phyloP scores from a whole-genome alignment of 1,140 invertebrate species.

The Schlechtendalia chinensis region DNA sequence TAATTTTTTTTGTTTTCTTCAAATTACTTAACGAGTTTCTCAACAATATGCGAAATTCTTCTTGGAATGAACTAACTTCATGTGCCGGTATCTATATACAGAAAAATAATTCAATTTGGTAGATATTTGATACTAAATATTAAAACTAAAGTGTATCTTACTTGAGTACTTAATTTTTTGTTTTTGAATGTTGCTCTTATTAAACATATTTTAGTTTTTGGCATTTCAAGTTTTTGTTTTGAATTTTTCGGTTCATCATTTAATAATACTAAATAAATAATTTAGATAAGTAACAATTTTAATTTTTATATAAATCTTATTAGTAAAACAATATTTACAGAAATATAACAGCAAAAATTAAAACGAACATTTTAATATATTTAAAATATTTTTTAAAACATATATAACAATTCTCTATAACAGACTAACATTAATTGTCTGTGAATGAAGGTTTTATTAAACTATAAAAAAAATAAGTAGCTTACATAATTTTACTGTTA shows the following conservation, averaged over 20 bases:
- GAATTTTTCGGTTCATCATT: conserved; percentile 23
- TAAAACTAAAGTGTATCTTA: not conserved
- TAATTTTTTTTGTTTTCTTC: conserved; percentile 38
- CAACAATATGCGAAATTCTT: conserved; percentile 25
- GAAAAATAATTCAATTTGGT: conserved; percentile 3
- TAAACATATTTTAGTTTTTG: conserved; percentile 33
- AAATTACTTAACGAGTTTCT: conserved; percentile 44
- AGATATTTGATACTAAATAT: not conserved
- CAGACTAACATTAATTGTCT: not conserved
- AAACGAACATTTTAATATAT: not conserved
- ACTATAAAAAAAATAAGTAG: not conserved
- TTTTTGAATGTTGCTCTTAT: conserved; percentile 40
- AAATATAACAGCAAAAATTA: not conserved
- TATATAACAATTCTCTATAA: no score
- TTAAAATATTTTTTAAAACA: no score
- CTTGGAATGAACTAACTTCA: conserved; percentile 34
- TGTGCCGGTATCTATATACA: conserved; percentile 18
- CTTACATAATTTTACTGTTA: conserved; percentile 44
- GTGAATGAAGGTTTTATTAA: not conserved
- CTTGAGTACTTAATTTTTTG: conserved; percentile 42
- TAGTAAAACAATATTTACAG: not conserved
- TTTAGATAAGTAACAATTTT: not conserved
- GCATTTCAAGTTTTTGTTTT: conserved; percentile 36
- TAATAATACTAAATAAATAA: conserved; percentile 24
- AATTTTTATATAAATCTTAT: not conserved